Percentiles rank a stretch among this genome's conserved stretches.
Evolutionary conservation across 1,140 invertebrate species (phyloP).

Genomic region (Branchinecta lynchi): DNA sequence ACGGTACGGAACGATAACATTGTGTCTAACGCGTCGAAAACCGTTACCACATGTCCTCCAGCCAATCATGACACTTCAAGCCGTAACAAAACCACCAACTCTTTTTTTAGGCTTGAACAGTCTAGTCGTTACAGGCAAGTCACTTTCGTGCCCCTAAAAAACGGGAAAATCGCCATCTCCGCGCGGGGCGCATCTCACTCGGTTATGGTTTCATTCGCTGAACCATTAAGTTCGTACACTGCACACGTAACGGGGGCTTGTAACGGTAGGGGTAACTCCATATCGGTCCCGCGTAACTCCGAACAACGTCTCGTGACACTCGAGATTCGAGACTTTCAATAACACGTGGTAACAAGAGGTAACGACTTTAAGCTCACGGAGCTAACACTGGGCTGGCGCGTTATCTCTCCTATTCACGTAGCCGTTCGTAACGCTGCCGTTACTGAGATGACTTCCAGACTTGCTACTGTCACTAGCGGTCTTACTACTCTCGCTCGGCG

Average conservation of each 20-base stretch:
- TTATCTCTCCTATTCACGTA: neutral
- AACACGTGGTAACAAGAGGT: no score
- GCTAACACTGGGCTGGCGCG: neutral
- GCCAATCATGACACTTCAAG: no score
- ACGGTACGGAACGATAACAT: no score
- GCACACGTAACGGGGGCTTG: neutral
- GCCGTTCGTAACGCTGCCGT: neutral
- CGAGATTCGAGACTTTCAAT: neutral
- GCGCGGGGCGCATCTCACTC: neutral
- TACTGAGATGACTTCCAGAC: conserved; percentile 1
- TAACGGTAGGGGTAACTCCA: neutral
- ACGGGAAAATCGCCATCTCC: no score
- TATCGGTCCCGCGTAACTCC: neutral
- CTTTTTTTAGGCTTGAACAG: no score
- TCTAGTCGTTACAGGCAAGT: neutral
- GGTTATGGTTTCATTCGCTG: neutral
- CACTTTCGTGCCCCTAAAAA: neutral
- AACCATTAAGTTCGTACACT: neutral
- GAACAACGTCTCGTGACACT: neutral
- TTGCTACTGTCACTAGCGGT: neutral
- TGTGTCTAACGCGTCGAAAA: no score
- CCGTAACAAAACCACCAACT: no score
- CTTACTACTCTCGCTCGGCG: neutral
- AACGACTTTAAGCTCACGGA: neutral
- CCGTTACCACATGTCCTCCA: no score